phyloP scores from a whole-genome alignment of 2,113 vertebrate species.

The Grallaria varia region DNA sequence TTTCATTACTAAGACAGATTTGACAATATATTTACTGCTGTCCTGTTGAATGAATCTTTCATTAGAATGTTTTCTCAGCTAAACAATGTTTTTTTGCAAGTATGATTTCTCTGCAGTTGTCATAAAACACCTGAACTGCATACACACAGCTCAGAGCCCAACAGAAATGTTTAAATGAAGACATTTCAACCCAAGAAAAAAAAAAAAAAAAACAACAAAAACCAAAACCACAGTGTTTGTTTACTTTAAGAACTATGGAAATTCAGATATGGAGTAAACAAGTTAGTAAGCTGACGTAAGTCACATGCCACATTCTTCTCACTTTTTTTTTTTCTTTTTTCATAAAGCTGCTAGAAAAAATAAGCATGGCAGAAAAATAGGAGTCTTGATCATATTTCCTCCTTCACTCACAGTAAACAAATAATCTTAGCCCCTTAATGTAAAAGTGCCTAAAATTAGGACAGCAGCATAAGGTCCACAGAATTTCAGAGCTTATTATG shows the following conservation, averaged over 20 bases:
- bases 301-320: background rate
- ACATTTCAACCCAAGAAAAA: background rate
- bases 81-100: background rate
- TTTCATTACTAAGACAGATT: background rate
- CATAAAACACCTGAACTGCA: background rate
- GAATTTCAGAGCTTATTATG: background rate
- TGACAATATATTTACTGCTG: background rate
- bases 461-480: background rate
- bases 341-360: background rate
- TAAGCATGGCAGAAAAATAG: background rate
- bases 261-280: background rate
- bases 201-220: too few relatives aligned
- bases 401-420: background rate
- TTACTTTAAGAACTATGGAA: background rate
- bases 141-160: background rate
- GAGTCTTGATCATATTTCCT: background rate
- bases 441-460: background rate
- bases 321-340: too few relatives aligned
- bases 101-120: background rate
- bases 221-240: accelerated
- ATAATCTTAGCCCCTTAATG: background rate
- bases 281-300: background rate
- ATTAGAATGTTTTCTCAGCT: background rate
- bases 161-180: background rate
- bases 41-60: background rate